Evolutionary conservation across 1,140 invertebrate genomes (phyloP).

Genomic region (Geopemphigus sp.): DNA sequence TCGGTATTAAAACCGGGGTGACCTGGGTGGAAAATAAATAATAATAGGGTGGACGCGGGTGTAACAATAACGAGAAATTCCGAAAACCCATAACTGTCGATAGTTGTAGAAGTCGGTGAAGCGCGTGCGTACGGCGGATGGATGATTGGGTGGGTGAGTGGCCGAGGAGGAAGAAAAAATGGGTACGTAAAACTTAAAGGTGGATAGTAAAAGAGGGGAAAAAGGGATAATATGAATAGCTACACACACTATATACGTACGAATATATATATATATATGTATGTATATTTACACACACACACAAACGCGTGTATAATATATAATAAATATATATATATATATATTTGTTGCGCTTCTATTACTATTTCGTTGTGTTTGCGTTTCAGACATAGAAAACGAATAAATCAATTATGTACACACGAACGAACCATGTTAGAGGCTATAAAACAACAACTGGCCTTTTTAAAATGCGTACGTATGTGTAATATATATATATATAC

Average conservation of each 20-base stretch:
- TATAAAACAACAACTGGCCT: slow-evolving; percentile 19
- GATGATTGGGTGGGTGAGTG: neutral
- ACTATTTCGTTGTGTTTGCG: slow-evolving; percentile 17
- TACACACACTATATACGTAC: neutral
- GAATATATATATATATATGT: neutral
- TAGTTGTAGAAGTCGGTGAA: neutral
- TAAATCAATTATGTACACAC: slow-evolving; percentile 46
- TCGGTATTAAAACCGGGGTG: neutral
- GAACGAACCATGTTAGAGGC: slow-evolving; percentile 14
- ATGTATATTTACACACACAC: neutral
- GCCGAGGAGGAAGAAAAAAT: neutral
- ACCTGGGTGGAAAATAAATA: slow-evolving; percentile 16
- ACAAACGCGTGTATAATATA: neutral
- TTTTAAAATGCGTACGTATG: neutral
- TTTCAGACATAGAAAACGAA: slow-evolving; percentile 19
- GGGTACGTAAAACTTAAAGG: neutral
- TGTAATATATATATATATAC: neutral
- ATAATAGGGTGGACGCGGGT: neutral
- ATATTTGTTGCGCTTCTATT: slow-evolving; percentile 36
- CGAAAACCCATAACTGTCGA: slow-evolving; percentile 13
- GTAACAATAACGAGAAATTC: slow-evolving; percentile 29
- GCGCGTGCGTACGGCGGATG: neutral
- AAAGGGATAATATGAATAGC: slow-evolving; percentile 40
- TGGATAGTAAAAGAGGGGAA: neutral
- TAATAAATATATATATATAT: too few relatives aligned